A percentile compares a stretch with the other conserved stretches of the same genome.
These are phyloP conservation scores for Ypsolopha scabrella DNA, from an alignment of 2,888 invertebrate genomes.

Conservation along the genomic window DNA sequence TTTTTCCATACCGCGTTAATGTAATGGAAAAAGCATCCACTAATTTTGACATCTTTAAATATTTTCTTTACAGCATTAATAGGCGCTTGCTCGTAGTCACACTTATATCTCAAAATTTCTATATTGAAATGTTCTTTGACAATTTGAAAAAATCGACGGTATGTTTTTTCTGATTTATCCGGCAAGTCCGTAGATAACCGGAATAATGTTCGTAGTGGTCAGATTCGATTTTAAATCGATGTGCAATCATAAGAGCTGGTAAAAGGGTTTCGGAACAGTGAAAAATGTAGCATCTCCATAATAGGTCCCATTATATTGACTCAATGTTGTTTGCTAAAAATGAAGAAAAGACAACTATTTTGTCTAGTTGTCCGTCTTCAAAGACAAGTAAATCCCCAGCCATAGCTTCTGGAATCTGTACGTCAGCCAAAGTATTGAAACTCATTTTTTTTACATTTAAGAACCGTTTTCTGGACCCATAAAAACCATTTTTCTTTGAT, in stretches of 20 bases:
- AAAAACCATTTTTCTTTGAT: neutral
- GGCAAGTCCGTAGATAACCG: too few species aligned
- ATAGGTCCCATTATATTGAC: slow-evolving; percentile 1
- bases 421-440: too few species aligned
- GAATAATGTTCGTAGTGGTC: neutral
- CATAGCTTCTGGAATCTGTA: neutral
- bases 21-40: neutral
- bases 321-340: neutral
- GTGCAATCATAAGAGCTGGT: neutral
- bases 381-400: neutral
- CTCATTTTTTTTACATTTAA: neutral
- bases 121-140: neutral
- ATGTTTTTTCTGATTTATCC: neutral
- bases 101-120: neutral
- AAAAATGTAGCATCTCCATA: slow-evolving; percentile 1
- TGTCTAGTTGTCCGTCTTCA: neutral
- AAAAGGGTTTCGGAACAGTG: neutral
- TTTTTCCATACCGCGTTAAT: too few species aligned
- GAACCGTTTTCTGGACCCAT: slow-evolving; percentile 1
- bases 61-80: neutral
- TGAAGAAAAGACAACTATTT: slow-evolving; percentile 2
- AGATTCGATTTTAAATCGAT: slow-evolving; percentile 1
- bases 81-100: neutral
- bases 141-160: neutral
- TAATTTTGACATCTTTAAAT: neutral